Base-by-base conservation (phyloP, 2,888 invertebrate species). In the Chesias legatella region DNA sequence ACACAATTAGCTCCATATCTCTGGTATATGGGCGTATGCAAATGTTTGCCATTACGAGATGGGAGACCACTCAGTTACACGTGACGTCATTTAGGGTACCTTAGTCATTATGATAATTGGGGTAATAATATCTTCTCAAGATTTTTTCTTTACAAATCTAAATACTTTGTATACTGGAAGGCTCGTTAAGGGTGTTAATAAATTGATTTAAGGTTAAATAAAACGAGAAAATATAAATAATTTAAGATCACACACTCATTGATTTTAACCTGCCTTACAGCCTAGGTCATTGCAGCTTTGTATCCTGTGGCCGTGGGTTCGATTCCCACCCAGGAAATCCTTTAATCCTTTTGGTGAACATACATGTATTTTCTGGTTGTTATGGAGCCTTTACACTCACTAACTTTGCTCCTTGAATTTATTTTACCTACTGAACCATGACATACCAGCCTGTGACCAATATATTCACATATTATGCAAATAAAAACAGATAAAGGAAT, bases 21-120 rank as follows among this genome's bases (percentile, higher is more conserved):
- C 56, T 63, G 56, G 60, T 59, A 63, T 67, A 64, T 62, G 53
- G 53, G 49, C 45, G 41, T 61, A 73, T 70, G 68, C 53, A 71
- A 74, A 77, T 74, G 61, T 56, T 53, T 45, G 61, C 57, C 63
- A 62, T 58, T 57, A 57, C 45, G 46, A 48, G 39, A 42, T 33
- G 37, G 33, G 30, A 21, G 46, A 39, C 36, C 42, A 35, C 38
- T 39, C 39, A 26, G 38, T 42, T 47, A 42, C 47, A 33, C 42
- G 24, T 48, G 43, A 48, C 36, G 36, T 43, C 43, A 48, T 28
- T 7, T 43, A 28, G 47, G 33, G 35, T 29, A 27, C 47, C 36
- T 9, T 7, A 7, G 6, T 26, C 9, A 9, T 26, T 9, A 26
- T 3, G 13, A 17, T 17, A 5, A 17, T 17, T 17, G 5, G 1